These are phyloP conservation scores for Masnerella sp. DNA, from an alignment of 2,888 invertebrate genomes.

Conservation along the genomic window DNA sequence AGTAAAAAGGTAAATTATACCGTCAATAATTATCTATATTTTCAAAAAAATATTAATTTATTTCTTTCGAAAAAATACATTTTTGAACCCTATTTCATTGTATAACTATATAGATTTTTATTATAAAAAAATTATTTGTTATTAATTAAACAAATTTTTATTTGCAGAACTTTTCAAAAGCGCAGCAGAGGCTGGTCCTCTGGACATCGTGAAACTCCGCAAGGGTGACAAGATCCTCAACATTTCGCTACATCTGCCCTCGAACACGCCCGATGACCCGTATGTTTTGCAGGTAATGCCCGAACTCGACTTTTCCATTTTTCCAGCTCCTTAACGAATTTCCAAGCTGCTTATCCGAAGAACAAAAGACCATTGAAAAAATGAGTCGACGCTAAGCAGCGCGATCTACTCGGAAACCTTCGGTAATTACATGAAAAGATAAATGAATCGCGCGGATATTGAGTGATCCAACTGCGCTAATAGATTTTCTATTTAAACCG, in stretches of 20 bases:
- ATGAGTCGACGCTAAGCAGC: background rate
- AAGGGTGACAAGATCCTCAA: constrained; percentile 81
- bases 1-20: too few relatives aligned
- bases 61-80: too few relatives aligned
- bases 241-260: constrained; percentile 80
- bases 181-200: constrained; percentile 83
- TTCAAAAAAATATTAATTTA: too few relatives aligned
- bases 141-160: constrained; percentile 39
- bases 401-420: constrained; percentile 13
- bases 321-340: background rate
- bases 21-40: too few relatives aligned
- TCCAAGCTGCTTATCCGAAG: too few relatives aligned
- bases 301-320: background rate
- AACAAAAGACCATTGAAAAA: too few relatives aligned
- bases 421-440: constrained; percentile 20
- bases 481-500: constrained; percentile 12
- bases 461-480: constrained; percentile 16
- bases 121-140: too few relatives aligned
- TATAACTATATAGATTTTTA: too few relatives aligned
- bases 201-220: constrained; percentile 84
- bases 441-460: constrained; percentile 27
- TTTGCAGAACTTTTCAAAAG: constrained; percentile 83
- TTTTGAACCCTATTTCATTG: too few relatives aligned
- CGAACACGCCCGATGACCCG: constrained; percentile 80
- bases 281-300: constrained; percentile 79